Evolutionary conservation across 2,888 invertebrate genomes (phyloP).

Genomic region (Tetheella fluctuosa): DNA sequence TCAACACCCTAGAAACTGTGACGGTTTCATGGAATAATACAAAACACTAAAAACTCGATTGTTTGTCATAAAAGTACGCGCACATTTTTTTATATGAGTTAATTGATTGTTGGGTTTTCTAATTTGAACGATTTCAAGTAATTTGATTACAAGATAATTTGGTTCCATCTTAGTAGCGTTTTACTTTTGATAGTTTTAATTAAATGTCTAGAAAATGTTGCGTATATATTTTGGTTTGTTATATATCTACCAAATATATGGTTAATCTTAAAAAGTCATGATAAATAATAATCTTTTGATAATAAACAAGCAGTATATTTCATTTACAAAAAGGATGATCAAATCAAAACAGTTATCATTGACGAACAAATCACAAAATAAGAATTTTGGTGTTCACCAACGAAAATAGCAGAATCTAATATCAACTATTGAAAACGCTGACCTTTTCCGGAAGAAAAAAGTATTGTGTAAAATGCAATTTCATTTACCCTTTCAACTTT

Average conservation of each 20-base stretch:
- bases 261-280: neutral
- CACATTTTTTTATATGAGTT: neutral
- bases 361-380: no score
- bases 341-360: no score
- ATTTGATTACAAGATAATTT: neutral
- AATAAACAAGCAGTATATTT: no score
- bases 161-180: neutral
- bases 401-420: no score
- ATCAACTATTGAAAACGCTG: neutral
- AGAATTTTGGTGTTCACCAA: no score
- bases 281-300: no score
- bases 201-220: neutral
- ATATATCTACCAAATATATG: neutral
- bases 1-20: neutral
- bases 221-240: neutral
- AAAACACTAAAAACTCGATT: neutral
- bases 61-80: neutral
- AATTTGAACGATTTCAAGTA: neutral
- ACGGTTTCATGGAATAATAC: conserved; percentile 3
- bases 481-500: neutral
- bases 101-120: neutral
- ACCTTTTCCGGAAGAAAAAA: neutral
- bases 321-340: no score
- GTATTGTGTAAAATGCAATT: neutral
- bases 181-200: neutral